phyloP scores from a whole-genome alignment of 1,140 invertebrate species.

The Bombus picipes region DNA sequence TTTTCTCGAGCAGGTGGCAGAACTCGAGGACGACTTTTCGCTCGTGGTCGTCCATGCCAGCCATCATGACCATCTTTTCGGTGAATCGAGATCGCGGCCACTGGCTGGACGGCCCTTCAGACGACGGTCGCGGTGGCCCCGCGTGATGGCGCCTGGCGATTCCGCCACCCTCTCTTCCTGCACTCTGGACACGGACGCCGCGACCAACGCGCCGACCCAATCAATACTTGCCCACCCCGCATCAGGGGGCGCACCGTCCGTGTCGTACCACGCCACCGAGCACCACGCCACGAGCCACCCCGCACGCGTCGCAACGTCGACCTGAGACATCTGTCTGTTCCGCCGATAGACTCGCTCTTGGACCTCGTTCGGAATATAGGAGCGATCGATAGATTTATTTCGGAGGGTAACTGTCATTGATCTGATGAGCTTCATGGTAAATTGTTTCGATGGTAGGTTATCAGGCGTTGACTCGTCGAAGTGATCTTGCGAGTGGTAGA shows the following conservation, averaged over 20 bases:
- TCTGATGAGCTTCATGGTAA: background rate
- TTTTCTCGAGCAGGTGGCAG: conserved; percentile 97
- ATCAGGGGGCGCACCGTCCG: conserved; percentile 73
- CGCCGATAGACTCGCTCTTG: background rate
- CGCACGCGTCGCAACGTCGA: conserved; percentile 51
- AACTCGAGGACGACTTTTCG: conserved; percentile 98
- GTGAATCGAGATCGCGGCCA: conserved; percentile 69
- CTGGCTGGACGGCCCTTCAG: conserved; percentile 72
- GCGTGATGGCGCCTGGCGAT: conserved; percentile 79
- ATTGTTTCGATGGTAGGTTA: background rate
- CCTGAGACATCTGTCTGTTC: conserved; percentile 56
- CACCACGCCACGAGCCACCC: background rate
- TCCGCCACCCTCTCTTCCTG: conserved; percentile 68
- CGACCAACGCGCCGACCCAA: conserved; percentile 62
- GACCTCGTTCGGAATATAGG: background rate
- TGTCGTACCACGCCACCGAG: conserved; percentile 60
- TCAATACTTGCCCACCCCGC: conserved; percentile 77
- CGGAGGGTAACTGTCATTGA: conserved; percentile 1
- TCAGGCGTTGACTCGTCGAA: background rate
- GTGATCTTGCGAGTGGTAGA: background rate
- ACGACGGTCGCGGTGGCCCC: conserved; percentile 75
- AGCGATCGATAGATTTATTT: conserved; percentile 37
- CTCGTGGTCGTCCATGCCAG: conserved; percentile 92
- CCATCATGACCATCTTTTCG: conserved; percentile 87
- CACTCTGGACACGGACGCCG: conserved; percentile 60